Evolutionary conservation across 2,797 vertebrate species (phyloP).

Genomic region (Smutsia temminckii): DNA sequence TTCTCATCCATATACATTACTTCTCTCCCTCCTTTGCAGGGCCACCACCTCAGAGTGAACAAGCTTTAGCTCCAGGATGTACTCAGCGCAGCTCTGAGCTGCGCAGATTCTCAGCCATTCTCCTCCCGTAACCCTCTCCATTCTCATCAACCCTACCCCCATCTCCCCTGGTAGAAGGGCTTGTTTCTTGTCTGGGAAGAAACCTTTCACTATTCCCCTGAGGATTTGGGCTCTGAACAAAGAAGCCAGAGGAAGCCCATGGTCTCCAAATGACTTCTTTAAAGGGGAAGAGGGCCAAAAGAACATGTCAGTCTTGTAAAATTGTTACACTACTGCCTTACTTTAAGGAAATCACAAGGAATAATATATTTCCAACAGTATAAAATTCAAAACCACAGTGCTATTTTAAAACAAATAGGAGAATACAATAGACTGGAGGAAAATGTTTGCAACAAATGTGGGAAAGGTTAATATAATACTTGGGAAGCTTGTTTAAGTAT

Average conservation of each 20-base stretch:
- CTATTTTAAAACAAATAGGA: background rate
- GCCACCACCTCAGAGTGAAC: background rate
- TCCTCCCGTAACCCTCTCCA: background rate
- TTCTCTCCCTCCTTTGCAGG: background rate
- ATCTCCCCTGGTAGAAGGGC: background rate
- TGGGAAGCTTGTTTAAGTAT: background rate
- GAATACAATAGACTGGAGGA: background rate
- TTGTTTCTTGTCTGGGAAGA: background rate
- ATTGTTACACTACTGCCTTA: background rate
- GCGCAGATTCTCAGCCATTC: background rate
- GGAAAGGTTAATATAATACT: background rate
- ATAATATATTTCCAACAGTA: background rate
- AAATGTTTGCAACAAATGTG: background rate
- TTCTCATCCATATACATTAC: background rate
- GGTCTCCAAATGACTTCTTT: background rate
- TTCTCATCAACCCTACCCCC: background rate
- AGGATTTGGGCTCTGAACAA: background rate
- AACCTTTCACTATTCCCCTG: background rate
- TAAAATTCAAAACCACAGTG: background rate
- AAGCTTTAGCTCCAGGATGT: background rate
- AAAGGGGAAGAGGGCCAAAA: background rate
- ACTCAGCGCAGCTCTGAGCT: background rate
- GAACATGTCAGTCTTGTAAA: background rate
- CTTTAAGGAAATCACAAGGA: slow-evolving; percentile 15
- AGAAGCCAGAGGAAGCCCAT: background rate